phyloP scores from a whole-genome alignment of 2,113 vertebrate genomes.

The Urocynchramus pylzowi region DNA sequence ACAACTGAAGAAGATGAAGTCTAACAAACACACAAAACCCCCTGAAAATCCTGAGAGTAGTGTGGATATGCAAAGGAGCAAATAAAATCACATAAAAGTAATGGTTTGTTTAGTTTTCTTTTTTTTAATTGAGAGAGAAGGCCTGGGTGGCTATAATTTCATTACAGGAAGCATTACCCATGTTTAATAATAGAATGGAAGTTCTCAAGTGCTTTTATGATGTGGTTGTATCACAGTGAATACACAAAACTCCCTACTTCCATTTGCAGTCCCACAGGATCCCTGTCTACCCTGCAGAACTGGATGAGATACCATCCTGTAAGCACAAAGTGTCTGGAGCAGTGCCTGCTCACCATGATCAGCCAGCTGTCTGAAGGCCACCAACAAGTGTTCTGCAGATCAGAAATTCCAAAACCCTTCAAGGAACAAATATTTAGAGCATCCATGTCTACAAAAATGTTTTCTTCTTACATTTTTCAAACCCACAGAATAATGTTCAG shows the following conservation, averaged over 20 bases:
- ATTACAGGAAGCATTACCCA: neutral
- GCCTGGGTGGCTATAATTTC: neutral
- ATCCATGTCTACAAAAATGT: neutral
- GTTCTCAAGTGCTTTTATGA: neutral
- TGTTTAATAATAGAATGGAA: neutral
- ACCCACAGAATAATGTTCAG: neutral
- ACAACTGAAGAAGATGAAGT: neutral
- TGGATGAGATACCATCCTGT: neutral
- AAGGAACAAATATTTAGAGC: conserved; percentile 39
- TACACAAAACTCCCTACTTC: neutral
- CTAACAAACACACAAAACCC: neutral
- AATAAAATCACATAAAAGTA: neutral
- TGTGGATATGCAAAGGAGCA: neutral
- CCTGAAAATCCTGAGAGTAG: neutral
- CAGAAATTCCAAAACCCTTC: neutral
- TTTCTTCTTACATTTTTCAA: neutral
- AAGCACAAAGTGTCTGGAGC: neutral
- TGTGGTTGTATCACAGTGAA: neutral
- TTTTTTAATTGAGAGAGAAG: neutral
- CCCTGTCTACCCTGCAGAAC: neutral
- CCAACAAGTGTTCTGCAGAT: neutral
- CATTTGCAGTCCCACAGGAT: neutral
- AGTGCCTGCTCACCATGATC: neutral
- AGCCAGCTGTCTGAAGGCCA: neutral
- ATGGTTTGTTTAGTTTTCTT: neutral